These are phyloP conservation scores for Charaxes varanes DNA, from an alignment of 1,140 invertebrate genomes.

Conservation along the genomic window DNA sequence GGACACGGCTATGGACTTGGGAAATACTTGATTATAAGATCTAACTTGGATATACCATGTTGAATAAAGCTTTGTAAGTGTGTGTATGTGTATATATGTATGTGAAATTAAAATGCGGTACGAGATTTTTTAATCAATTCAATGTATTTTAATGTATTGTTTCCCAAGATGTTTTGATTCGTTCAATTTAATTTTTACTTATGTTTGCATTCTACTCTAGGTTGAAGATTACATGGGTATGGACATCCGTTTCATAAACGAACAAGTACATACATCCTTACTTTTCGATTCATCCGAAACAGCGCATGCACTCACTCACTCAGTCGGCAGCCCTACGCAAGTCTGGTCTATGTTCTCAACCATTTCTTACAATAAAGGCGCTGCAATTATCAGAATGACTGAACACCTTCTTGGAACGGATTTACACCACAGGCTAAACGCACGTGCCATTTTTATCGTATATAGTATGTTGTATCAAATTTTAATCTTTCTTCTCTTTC, in stretches of 20 bases:
- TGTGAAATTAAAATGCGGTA: too few relatives aligned
- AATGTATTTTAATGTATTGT: too few relatives aligned
- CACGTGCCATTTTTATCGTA: too few relatives aligned
- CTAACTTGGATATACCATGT: too few relatives aligned
- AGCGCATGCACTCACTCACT: constrained; percentile 77
- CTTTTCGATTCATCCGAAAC: constrained; percentile 77
- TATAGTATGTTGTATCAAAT: too few relatives aligned
- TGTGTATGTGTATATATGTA: too few relatives aligned
- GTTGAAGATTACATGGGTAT: constrained; percentile 73
- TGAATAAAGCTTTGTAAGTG: too few relatives aligned
- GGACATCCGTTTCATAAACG: constrained; percentile 75
- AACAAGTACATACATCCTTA: constrained; percentile 79
- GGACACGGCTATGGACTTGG: too few relatives aligned
- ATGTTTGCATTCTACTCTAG: constrained; percentile 27
- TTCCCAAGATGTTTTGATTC: not conserved
- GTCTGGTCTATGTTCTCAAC: constrained; percentile 75
- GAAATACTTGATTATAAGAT: too few relatives aligned
- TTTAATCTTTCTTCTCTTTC: too few relatives aligned
- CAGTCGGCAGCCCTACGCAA: constrained; percentile 65
- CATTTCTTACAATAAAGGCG: constrained; percentile 80
- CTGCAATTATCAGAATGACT: constrained; percentile 84
- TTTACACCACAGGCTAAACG: too few relatives aligned
- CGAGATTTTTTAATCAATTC: too few relatives aligned
- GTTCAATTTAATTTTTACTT: not conserved
- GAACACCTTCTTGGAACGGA: constrained; percentile 79